Evolutionary conservation across 2,888 invertebrate genomes (phyloP).

Genomic region (Lithophane semibrunnea): DNA sequence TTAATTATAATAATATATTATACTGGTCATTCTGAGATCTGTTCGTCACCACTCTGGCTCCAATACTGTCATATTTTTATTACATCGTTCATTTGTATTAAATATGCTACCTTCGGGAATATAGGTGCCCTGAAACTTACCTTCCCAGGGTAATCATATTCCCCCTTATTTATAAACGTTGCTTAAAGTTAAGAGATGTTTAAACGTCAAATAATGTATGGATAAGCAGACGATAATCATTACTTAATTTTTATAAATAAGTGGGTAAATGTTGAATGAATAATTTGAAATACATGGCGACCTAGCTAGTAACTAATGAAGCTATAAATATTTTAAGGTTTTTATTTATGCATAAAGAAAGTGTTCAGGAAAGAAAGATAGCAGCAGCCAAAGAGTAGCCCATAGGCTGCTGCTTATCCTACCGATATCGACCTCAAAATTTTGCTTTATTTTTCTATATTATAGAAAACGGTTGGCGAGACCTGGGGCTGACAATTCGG

Average conservation of each 20-base stretch:
- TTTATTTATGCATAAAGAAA: not conserved
- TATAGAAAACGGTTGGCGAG: not conserved
- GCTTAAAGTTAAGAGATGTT: not conserved
- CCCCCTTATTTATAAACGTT: not conserved
- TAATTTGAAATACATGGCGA: conserved; percentile 5
- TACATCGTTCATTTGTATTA: conserved; percentile 61
- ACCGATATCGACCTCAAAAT: not conserved
- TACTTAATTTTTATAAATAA: conserved; percentile 3
- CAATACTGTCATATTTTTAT: conserved; percentile 79
- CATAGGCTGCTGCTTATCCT: too few species aligned
- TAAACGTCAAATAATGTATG: not conserved
- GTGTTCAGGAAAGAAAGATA: not conserved
- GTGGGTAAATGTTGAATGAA: not conserved
- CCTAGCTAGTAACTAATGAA: conserved; percentile 15
- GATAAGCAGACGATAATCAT: not conserved
- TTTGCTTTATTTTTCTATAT: not conserved
- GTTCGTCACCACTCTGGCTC: conserved; percentile 83
- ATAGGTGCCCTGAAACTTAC: not conserved
- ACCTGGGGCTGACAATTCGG: not conserved
- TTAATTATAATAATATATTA: conserved; percentile 76
- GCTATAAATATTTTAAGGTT: conserved; percentile 3
- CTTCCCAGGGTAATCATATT: not conserved
- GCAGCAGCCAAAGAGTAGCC: not conserved
- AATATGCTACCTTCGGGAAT: conserved; percentile 69
- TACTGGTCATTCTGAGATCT: conserved; percentile 90